These are phyloP conservation scores for Pyralis farinalis DNA, from an alignment of 2,888 invertebrate species.

Conservation along the genomic window DNA sequence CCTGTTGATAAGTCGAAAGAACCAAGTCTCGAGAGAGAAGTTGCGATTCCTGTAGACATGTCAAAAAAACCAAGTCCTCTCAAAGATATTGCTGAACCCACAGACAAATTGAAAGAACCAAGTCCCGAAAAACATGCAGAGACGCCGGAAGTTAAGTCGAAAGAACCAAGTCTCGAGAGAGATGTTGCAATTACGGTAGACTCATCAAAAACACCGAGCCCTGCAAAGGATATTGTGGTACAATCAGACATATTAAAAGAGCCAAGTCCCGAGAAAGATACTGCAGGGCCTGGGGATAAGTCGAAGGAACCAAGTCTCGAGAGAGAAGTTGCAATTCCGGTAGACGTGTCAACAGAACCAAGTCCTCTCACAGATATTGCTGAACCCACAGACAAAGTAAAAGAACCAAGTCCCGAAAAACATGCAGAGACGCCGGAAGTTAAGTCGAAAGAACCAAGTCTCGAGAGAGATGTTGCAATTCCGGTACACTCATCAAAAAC, in stretches of 20 bases:
- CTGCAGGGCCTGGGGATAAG: slow-evolving; percentile 1
- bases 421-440: background rate
- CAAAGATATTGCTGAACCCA: background rate
- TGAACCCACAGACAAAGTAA: too few relatives aligned
- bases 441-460: slow-evolving; percentile 5
- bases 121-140: slow-evolving; percentile 15
- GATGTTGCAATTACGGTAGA: slow-evolving; percentile 11
- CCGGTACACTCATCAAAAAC: background rate
- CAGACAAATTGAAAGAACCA: background rate
- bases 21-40: slow-evolving; percentile 8
- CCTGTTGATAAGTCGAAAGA: background rate
- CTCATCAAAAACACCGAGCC: slow-evolving; percentile 6
- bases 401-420: slow-evolving; percentile 4
- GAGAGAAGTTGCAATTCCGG: background rate
- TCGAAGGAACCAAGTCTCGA: slow-evolving; percentile 11
- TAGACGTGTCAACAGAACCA: slow-evolving; percentile 11
- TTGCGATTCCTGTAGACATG: slow-evolving; percentile 2
- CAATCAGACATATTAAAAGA: slow-evolving; percentile 3
- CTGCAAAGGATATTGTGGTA: slow-evolving; percentile 14
- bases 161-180: slow-evolving; percentile 8
- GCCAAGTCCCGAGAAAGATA: slow-evolving; percentile 1
- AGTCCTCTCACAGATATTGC: slow-evolving; percentile 5
- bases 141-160: slow-evolving; percentile 4
- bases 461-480: slow-evolving; percentile 14
- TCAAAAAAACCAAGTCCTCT: background rate